Percentiles rank a stretch among this genome's conserved stretches.
Conservation (phyloP, 2,888 invertebrate species). For the Julus scanicus region DNA sequence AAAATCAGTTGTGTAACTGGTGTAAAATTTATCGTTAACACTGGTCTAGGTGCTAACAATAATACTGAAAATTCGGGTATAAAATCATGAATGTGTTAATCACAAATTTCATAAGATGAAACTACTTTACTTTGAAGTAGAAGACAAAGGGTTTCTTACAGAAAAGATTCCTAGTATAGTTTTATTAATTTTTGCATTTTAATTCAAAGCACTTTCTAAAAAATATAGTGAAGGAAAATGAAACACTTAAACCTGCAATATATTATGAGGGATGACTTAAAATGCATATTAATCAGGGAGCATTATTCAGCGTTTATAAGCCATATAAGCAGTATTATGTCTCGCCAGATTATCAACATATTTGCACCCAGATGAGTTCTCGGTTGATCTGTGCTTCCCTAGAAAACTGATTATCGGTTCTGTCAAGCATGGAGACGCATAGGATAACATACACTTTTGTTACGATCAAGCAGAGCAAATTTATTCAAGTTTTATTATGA, state of each 20-base stretch:
- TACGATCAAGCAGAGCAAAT: background rate
- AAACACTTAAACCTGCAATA: background rate
- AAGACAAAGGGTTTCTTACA: background rate
- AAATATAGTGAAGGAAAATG: background rate
- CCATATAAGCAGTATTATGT: background rate
- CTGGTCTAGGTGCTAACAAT: background rate
- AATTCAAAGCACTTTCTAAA: slow-evolving; percentile 12
- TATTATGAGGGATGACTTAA: background rate
- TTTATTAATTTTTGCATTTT: slow-evolving; percentile 3
- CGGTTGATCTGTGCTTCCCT: background rate
- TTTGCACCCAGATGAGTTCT: background rate
- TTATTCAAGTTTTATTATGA: background rate
- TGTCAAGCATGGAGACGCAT: no score
- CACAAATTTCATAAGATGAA: background rate
- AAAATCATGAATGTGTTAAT: background rate
- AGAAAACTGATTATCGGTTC: background rate
- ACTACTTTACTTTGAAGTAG: background rate
- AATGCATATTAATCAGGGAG: background rate
- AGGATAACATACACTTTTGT: background rate
- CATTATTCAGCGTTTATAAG: slow-evolving; percentile 27
- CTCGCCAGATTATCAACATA: background rate
- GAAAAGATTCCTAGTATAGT: background rate
- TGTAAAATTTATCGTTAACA: background rate
- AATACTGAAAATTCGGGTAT: background rate
- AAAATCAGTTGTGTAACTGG: background rate